Base-by-base conservation (phyloP, 2,113 vertebrate species). In the Hypanus sabinus region DNA sequence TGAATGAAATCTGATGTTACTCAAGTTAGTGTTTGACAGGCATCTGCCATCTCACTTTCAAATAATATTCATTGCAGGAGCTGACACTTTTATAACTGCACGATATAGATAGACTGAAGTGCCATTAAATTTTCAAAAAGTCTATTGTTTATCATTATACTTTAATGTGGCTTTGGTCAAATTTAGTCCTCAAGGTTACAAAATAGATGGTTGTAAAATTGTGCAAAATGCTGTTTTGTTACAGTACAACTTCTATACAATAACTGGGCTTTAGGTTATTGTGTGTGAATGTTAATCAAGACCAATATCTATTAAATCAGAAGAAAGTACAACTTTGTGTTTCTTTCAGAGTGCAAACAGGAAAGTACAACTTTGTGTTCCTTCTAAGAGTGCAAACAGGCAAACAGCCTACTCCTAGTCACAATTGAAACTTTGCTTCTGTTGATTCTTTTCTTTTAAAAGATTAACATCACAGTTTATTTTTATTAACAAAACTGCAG, bases 301-400 rank as follows among this genome's bases (percentile, higher is more conserved):
- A 90, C 60, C 20, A 65, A 12, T n/a, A 60, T 88, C 57, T 90
- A 68, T 30, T 90, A 12, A 18, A 62, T 87, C 83, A n/a, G 30
- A 60, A 60, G 46, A 18, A 60, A 88, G 14, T 81, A 24, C 9
- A 14, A 90, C 85, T 33, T 6, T 9, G 30, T 57, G 22, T 90
- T 90, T 60, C n/a, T 90, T 60, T 90, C 65, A 65, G 62, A 62
- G 65, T 88, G n/a, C n/a, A n/a, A n/a, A n/a, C n/a, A n/a, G n/a
- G n/a, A 16, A 60, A 87, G 14, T 81, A 24, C 8, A 14, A 88
- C 85, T 33, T 5, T 8, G 27, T 8, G 27, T 57, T 88, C 65
- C 85, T 20, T 88, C 57, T 88, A 65, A 65, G 62, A 62, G 65
- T 88, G n/a, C n/a, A n/a, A n/a, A n/a, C n/a, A n/a, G n/a, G n/a